A percentile compares a stretch with the other conserved stretches of the same genome.
Conservation (phyloP, 2,797 vertebrate genomes). For the Acanthiza pusilla region DNA sequence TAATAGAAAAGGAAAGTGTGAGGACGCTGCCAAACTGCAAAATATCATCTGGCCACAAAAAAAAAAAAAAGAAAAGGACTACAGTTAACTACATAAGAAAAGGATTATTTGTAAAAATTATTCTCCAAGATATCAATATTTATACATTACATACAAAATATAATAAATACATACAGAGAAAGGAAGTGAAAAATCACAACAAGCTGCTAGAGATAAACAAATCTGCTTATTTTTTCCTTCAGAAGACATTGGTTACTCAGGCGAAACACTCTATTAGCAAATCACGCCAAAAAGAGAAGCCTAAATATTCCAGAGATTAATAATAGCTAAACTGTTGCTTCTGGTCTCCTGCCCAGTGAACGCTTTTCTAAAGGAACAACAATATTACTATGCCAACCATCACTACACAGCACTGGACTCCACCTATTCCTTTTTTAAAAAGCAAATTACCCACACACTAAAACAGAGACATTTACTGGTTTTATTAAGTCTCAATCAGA, state of each 20-base stretch:
- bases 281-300: conserved; percentile 13
- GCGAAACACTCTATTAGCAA: neutral
- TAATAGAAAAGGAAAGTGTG: neutral
- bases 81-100: neutral
- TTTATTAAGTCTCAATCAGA: neutral
- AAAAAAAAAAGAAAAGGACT: neutral
- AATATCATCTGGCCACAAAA: neutral
- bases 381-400: neutral
- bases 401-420: neutral
- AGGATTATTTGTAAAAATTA: neutral
- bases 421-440: neutral
- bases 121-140: neutral
- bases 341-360: conserved; percentile 18
- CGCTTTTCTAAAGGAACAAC: neutral
- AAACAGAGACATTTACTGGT: neutral
- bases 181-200: neutral
- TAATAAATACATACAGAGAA: neutral
- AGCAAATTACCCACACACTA: neutral
- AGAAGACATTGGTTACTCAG: conserved; percentile 13
- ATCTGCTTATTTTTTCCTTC: conserved; percentile 21
- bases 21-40: neutral
- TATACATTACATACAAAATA: neutral
- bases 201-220: neutral
- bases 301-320: conserved; percentile 33
- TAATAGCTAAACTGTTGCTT: conserved; percentile 7